Evolutionary conservation across 1,140 invertebrate genomes (phyloP), one percentile per base, ranked within the genome.

Genomic region (Cyclargus thomasi): DNA sequence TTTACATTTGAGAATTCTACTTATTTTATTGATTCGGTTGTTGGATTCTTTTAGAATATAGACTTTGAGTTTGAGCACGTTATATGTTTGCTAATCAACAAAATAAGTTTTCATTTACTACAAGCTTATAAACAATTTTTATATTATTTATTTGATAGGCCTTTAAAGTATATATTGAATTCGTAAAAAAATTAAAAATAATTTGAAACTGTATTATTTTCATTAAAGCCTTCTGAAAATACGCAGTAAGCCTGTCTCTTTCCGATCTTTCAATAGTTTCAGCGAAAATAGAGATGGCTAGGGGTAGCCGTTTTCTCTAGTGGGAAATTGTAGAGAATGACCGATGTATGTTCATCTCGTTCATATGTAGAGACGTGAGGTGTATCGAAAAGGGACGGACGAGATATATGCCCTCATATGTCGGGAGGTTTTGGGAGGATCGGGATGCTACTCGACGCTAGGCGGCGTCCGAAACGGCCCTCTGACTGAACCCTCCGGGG

Each of bases 401-500:
- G 70, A 63, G 72, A 69, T 62, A 76, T 77, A 72, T 74, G 75
- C 53, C 64, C 64, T 73, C 74, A 67, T 77, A 69, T 79, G 74
- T 77, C 39, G 20, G 22, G 64, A 65, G 39, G 39, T 47, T 47
- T 47, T 47, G 39, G 39, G 39, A 47, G 39, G 69, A 76, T 75
- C 70, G 64, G 67, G 70, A 71, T 72, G 85, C 87, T 90, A 90
- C 85, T 90, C 85, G 80, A 76, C 87, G 78, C 81, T 81, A 88
- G 87, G 75, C 79, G 85, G 87, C 87, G 85, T 77, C 74, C 70
- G 80, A 80, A 80, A 68, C 67, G 73, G 70, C 63, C 64, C 67
- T 65, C 65, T 62, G 57, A 36, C 62, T 20, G 29, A 79, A 74
- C 66, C 70, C 63, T 69, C 59, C 53, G 17, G 55, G 76, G 76